Evolutionary conservation across 2,797 vertebrate species (phyloP).

Genomic region (Odontamblyopus lacepedii): DNA sequence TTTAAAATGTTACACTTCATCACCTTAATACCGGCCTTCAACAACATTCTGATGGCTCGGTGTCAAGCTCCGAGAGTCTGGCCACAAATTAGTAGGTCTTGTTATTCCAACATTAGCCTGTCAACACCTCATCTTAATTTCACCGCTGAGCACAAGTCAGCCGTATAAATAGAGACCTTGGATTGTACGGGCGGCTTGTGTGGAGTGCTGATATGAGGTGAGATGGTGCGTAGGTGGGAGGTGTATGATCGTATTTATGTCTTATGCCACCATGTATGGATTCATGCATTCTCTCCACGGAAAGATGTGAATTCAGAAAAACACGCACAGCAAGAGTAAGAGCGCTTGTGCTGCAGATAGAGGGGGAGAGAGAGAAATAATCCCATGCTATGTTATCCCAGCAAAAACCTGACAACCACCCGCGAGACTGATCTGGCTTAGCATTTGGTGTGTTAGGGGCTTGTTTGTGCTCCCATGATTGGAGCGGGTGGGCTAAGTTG

Average conservation of each 20-base stretch:
- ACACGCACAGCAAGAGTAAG: constrained; percentile 54
- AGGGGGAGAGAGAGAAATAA: constrained; percentile 58
- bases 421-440: constrained; percentile 77
- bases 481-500: constrained; percentile 71
- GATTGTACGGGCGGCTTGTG: constrained; percentile 53
- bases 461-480: constrained; percentile 75
- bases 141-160: constrained; percentile 52
- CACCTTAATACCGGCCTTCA: constrained; percentile 57
- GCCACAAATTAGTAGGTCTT: constrained; percentile 62
- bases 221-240: constrained; percentile 55
- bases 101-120: constrained; percentile 69
- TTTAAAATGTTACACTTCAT: constrained; percentile 72
- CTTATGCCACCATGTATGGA: constrained; percentile 42
- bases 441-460: constrained; percentile 70
- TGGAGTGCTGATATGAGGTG: constrained; percentile 57
- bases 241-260: constrained; percentile 53
- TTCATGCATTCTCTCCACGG: constrained; percentile 63
- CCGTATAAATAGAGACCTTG: constrained; percentile 58
- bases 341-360: constrained; percentile 30
- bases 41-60: constrained; percentile 52
- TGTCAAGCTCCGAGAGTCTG: constrained; percentile 53
- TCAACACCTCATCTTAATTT: constrained; percentile 70
- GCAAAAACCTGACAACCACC: constrained; percentile 76
- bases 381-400: constrained; percentile 78
- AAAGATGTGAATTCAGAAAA: constrained; percentile 68